phyloP scores from a whole-genome alignment of 2,113 vertebrate species.

The Lagopus muta region DNA sequence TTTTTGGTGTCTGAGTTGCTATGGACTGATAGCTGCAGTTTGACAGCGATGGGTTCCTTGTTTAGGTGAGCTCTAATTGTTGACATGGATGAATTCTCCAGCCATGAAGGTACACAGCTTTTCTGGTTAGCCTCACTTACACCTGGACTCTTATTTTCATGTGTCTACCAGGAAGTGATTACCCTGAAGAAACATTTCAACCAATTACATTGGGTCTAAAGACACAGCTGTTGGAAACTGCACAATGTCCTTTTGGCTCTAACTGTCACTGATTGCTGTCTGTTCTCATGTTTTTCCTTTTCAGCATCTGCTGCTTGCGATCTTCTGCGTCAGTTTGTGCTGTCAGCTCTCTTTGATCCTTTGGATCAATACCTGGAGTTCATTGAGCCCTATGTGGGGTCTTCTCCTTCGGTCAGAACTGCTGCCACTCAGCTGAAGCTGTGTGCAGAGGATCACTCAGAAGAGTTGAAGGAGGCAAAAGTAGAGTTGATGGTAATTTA shows the following conservation, averaged over 20 bases:
- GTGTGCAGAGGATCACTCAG: background rate
- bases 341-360: background rate
- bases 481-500: background rate
- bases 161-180: background rate
- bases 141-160: background rate
- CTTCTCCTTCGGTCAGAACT: background rate
- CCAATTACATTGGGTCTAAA: no score
- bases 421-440: background rate
- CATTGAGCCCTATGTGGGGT: background rate
- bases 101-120: no score
- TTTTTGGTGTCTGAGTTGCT: background rate
- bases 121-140: background rate
- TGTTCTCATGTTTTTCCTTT: background rate
- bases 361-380: background rate
- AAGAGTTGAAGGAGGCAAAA: background rate
- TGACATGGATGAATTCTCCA: no score
- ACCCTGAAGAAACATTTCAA: background rate
- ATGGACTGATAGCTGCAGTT: background rate
- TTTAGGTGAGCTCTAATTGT: background rate
- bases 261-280: background rate
- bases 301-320: background rate
- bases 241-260: no score
- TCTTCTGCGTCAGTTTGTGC: background rate
- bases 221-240: background rate
- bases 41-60: background rate